phyloP scores from a whole-genome alignment of 1,140 invertebrate species.

The Nixonia krombeini region DNA sequence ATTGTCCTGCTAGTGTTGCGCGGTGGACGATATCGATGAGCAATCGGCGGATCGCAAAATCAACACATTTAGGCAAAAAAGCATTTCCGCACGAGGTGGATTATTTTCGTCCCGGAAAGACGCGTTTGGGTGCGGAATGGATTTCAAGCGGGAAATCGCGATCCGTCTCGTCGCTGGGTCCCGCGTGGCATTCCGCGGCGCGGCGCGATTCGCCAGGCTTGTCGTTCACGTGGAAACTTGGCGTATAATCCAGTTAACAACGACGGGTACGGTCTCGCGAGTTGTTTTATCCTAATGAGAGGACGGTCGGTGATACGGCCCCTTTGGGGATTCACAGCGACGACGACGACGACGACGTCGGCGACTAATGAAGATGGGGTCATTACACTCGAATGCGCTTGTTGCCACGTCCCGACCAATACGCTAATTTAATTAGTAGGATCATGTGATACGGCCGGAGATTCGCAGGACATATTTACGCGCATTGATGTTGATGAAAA shows the following conservation, averaged over 20 bases:
- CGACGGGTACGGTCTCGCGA: conserved; percentile 42
- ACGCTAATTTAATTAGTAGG: conserved; percentile 66
- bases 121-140: conserved; percentile 7
- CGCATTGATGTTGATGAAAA: background rate
- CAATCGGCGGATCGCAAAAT: too few species aligned
- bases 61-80: too few species aligned
- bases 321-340: conserved; percentile 60
- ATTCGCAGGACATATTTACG: conserved; percentile 11
- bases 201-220: conserved; percentile 42
- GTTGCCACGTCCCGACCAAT: conserved; percentile 52
- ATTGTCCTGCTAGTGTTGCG: too few species aligned
- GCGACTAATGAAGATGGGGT: conserved; percentile 61
- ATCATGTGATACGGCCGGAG: conserved; percentile 34
- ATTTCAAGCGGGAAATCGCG: conserved; percentile 42
- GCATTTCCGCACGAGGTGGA: too few species aligned
- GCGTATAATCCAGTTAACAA: conserved; percentile 61
- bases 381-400: conserved; percentile 45
- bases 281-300: conserved; percentile 69
- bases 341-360: conserved; percentile 36
- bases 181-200: conserved; percentile 20
- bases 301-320: conserved; percentile 54
- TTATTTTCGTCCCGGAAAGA: too few species aligned
- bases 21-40: too few species aligned
- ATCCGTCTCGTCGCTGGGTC: conserved; percentile 32
- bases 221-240: conserved; percentile 42